Percentiles rank a stretch among this genome's conserved stretches.
These are phyloP conservation scores for Bubalus kerabau DNA, from an alignment of 2,113 vertebrate genomes.

Conservation along the genomic window DNA sequence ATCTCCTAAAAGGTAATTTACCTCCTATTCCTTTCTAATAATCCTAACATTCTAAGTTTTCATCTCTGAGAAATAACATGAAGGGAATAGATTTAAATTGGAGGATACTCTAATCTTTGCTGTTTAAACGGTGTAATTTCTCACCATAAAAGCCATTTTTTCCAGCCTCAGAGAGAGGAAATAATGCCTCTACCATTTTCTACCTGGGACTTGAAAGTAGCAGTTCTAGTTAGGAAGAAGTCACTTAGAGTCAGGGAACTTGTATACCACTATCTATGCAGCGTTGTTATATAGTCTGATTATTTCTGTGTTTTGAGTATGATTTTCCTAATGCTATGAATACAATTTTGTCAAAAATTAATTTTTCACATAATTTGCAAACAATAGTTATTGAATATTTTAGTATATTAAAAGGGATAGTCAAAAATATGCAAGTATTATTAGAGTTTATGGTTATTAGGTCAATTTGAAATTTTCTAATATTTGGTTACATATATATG, in stretches of 20 bases:
- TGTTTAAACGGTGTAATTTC: constrained; percentile 37
- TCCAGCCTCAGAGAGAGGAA: constrained; percentile 19
- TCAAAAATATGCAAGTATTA: constrained; percentile 3
- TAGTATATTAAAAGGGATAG: constrained; percentile 40
- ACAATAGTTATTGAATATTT: constrained; percentile 39
- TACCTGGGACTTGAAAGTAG: constrained; percentile 34
- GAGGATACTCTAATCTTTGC: constrained; percentile 31
- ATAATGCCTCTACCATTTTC: constrained; percentile 32
- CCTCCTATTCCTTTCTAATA: constrained; percentile 28
- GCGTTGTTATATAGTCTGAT: constrained; percentile 24
- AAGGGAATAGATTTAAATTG: constrained; percentile 12
- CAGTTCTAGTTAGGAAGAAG: constrained; percentile 34
- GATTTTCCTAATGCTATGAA: constrained; percentile 56
- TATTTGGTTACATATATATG: constrained; percentile 13
- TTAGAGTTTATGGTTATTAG: constrained; percentile 7
- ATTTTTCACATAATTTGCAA: constrained; percentile 42
- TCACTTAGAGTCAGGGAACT: constrained; percentile 50
- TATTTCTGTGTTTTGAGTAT: constrained; percentile 54
- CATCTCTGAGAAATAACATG: constrained; percentile 33
- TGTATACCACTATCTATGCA: constrained; percentile 62
- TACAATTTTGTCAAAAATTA: constrained; percentile 63
- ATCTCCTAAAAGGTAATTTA: constrained; percentile 35
- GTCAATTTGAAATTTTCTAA: not conserved
- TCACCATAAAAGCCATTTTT: constrained; percentile 57
- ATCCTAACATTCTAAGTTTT: constrained; percentile 34